Percentiles rank a stretch among this genome's conserved stretches.
These are phyloP conservation scores for Cyprinodon variegatus DNA, from an alignment of 2,113 vertebrate species.

Conservation along the genomic window DNA sequence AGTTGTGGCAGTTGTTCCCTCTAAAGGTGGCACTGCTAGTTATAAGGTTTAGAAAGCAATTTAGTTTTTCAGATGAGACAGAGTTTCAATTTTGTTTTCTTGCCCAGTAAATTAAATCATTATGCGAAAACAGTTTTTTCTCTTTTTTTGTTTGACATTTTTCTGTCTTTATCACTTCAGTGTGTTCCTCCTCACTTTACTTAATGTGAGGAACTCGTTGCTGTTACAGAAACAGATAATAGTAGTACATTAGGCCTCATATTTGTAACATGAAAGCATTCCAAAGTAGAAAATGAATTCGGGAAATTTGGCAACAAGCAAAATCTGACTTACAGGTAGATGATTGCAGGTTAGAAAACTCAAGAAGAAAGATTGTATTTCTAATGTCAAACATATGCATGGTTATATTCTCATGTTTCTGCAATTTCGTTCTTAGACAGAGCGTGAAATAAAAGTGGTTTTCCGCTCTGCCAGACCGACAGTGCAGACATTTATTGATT, in stretches of 20 bases:
- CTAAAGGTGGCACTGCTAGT: not conserved
- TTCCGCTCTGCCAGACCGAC: constrained; percentile 43
- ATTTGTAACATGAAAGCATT: not conserved
- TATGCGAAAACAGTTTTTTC: not conserved
- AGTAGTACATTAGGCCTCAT: not conserved
- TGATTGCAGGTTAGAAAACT: constrained; percentile 1
- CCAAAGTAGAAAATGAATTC: not conserved
- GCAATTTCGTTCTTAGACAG: constrained; percentile 63
- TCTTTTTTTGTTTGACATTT: not conserved
- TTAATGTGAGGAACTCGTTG: not conserved
- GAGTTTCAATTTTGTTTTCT: not conserved
- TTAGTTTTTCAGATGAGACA: not conserved
- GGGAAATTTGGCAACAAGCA: not conserved
- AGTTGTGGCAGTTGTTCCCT: no score
- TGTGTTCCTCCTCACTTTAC: not conserved
- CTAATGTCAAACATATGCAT: constrained; percentile 45
- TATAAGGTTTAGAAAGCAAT: not conserved
- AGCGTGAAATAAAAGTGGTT: constrained; percentile 64
- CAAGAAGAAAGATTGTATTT: constrained; percentile 20
- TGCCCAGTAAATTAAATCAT: not conserved
- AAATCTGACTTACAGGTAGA: not conserved
- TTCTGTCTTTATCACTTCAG: not conserved
- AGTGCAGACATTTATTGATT: constrained; percentile 65
- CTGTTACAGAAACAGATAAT: not conserved
- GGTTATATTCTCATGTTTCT: constrained; percentile 48